Evolutionary conservation across 2,113 vertebrate species (phyloP).

Genomic region (Zapus hudsonius): DNA sequence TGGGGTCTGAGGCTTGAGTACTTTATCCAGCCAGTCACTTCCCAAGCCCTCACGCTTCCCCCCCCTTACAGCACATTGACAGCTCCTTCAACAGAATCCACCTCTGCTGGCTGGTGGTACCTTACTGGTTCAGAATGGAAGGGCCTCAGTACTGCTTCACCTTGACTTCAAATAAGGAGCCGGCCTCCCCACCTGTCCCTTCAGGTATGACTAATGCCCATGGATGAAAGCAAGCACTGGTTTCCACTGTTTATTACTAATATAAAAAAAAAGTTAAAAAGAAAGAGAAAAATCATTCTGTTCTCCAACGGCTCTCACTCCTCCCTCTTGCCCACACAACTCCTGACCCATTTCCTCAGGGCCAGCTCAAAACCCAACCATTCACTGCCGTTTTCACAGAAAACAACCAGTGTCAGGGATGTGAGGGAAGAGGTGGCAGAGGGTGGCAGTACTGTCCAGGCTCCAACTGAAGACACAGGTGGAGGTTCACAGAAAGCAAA

Average conservation of each 20-base stretch:
- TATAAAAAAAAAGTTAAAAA: slow-evolving; percentile 74
- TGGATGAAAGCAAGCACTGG: slow-evolving; percentile 45
- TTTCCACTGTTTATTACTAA: slow-evolving; percentile 80
- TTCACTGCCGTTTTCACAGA: slow-evolving; percentile 77
- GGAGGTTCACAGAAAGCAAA: slow-evolving; percentile 71
- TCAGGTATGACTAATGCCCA: background rate
- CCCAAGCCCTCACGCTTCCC: too few species aligned
- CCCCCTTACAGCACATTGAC: too few species aligned
- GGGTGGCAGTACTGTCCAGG: background rate
- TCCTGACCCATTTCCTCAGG: slow-evolving; percentile 53
- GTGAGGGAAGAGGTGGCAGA: background rate
- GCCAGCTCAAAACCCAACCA: slow-evolving; percentile 42
- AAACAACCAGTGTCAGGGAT: slow-evolving; percentile 67
- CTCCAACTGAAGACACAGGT: slow-evolving; percentile 11
- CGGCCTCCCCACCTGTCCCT: background rate
- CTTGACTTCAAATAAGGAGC: background rate
- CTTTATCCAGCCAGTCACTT: too few species aligned
- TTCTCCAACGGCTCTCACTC: slow-evolving; percentile 47
- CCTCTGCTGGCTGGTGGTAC: background rate
- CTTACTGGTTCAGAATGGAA: background rate
- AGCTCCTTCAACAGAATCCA: background rate
- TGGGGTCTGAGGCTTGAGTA: too few species aligned
- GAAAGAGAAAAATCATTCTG: slow-evolving; percentile 55
- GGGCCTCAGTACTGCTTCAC: too few species aligned
- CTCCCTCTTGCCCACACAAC: slow-evolving; percentile 43